Evolutionary conservation across 1,140 invertebrate genomes (phyloP), one percentile per base, ranked within the genome.

Genomic region (Cydia amplana): DNA sequence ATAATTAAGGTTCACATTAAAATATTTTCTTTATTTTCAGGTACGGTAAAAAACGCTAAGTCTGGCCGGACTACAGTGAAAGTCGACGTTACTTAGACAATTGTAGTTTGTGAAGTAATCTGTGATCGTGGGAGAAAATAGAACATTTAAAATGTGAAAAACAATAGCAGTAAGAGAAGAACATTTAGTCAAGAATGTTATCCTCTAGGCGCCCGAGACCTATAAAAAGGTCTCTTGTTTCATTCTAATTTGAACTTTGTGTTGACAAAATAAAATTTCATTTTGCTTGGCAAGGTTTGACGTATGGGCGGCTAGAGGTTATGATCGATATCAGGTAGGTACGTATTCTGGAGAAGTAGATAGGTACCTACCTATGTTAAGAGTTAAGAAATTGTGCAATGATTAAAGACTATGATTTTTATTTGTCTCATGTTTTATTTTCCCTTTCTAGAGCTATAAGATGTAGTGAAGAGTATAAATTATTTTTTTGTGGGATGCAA

Each of bases 11-110:
- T 36, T 36, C 6, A 40, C 7, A 40, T 40, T 40, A 46, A 20
- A 20, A 60, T 23, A 10, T 40, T 23, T 70, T 18, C 2, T 70
- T 36, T 40, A 12, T 36, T 36, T 36, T n/a, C 65, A 70, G 65
- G 36, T 70, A 70, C 65, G 65, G 65, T 70, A 70, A 70, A 70
- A 70, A 70, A 36, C 65, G 65, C 65, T 70, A 40, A 36, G 43
- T 46, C 43, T 16, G 6, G 7, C n/a, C 18, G n/a, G 65, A 70
- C 32, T 67, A 16, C 25, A 32, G 64, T 65, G 18, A 25, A 16
- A 65, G 10, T 46, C 49, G 4, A 18, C 49, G 14, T 18, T 18
- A 70, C 16, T 70, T 18, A 18, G 28, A 10, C 32, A 18, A n/a
- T 70, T 10, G 28, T 40, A 43, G 1, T 70, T 36, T 18, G 65